Conservation (phyloP, 1,140 invertebrate species). For the Drosophila virilis region DNA sequence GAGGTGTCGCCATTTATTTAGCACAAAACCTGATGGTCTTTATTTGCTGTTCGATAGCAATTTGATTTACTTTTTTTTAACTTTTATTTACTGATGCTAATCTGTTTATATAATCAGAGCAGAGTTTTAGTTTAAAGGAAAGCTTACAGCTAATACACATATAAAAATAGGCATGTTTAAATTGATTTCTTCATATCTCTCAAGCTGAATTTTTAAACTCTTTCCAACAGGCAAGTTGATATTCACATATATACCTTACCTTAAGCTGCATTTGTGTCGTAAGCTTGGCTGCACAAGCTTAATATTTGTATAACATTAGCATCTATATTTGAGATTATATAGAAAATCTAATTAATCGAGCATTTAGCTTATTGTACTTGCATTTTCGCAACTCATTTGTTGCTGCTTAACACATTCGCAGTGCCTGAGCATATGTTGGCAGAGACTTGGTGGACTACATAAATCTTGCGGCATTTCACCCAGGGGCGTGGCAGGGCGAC, state of each 20-base stretch:
- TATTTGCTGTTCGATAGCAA: background rate
- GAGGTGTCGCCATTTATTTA: constrained; percentile 9
- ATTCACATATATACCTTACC: no score
- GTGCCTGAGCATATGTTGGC: constrained; percentile 40
- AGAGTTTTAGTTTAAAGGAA: no score
- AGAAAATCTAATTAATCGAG: constrained; percentile 21
- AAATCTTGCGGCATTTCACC: constrained; percentile 50
- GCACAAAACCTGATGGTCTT: background rate
- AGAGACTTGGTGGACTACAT: constrained; percentile 29
- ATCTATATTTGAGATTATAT: no score
- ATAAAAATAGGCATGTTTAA: no score
- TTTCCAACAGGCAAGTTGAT: no score
- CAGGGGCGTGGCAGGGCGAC: background rate
- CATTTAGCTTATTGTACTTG: constrained; percentile 8
- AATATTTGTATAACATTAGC: no score
- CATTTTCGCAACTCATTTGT: constrained; percentile 52
- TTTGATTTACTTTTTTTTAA: no score
- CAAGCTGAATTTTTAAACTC: no score
- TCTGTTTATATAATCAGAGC: background rate
- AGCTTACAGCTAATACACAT: no score
- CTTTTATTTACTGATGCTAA: background rate
- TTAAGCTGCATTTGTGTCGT: no score
- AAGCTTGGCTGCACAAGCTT: no score
- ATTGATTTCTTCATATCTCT: no score
- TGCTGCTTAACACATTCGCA: constrained; percentile 43